Conservation (phyloP, 2,888 invertebrate genomes). For the Cryptophagus acutangulus region DNA sequence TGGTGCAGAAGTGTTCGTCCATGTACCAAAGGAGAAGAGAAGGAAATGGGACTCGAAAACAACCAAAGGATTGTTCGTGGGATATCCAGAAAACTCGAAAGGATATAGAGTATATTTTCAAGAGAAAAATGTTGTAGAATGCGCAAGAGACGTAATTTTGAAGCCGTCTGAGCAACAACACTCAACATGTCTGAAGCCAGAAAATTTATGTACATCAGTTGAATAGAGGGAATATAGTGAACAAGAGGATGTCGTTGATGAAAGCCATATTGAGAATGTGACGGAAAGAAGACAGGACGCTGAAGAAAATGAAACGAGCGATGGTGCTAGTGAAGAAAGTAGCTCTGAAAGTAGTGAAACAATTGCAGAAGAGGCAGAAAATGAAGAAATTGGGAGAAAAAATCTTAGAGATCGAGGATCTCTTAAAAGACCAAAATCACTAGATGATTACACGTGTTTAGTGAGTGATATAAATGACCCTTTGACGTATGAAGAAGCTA, state of each 20-base stretch:
- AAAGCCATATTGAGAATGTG: background rate
- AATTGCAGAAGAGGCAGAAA: background rate
- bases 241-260: too few relatives aligned
- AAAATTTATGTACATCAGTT: too few relatives aligned
- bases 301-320: background rate
- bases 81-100: conserved; percentile 17
- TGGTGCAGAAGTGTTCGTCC: conserved; percentile 20
- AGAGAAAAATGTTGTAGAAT: conserved; percentile 19
- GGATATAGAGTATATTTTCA: conserved; percentile 28
- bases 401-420: background rate
- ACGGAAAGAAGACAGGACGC: background rate
- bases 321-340: background rate
- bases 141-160: conserved; percentile 28
- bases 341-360: too few relatives aligned
- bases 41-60: conserved; percentile 16
- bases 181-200: background rate
- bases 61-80: conserved; percentile 15
- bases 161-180: background rate
- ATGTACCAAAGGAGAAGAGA: conserved; percentile 15
- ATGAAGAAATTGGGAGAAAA: too few relatives aligned
- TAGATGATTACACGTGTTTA: conserved; percentile 10
- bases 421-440: conserved; percentile 10
- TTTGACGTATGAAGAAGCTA: conserved; percentile 9
- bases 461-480: conserved; percentile 7
- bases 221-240: too few relatives aligned